Base-by-base conservation (phyloP, 2,113 vertebrate genomes). In the Boleophthalmus pectinirostris region DNA sequence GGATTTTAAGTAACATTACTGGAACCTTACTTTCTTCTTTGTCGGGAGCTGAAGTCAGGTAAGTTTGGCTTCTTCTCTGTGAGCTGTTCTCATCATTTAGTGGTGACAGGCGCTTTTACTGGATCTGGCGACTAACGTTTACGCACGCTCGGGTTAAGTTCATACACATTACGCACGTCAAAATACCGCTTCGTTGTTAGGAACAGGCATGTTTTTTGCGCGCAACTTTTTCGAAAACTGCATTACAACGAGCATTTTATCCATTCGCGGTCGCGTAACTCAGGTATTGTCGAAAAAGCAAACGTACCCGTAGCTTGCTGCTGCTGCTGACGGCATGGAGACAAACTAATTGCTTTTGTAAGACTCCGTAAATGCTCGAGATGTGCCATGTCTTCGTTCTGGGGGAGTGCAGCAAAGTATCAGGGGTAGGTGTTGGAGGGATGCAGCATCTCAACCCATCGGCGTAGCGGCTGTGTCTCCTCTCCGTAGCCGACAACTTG, bases 11-110 rank as follows among this genome's bases (percentile, higher is more conserved):
- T 94, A 93, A 94, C 91, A 91, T 91, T 85, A 81, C 94, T 93
- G 93, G 94, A 93, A 94, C 90, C 94, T 94, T 95, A 95, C 94
- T 95, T 95, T 94, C 94, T 95, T 94, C 95, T 95, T 95, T 93
- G 90, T 93, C 93, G 85, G 95, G 95, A 95, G 94, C 94, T 94
- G 93, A 94, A 93, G 95, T 95, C 96, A 98, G 97, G 97, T 99
- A 98, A 99, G 97, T 99, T 98, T 95, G 94, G 93, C 92, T 95
- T 93, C 84, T 93, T 94, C 91, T 95, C 89, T 89, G 84, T 79
- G 73, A 87, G 84, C 88, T 88, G 84, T 91, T 93, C 91, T 67
- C 91, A 89, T 92, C 90, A 78, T 91, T 91, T 89, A 94, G 93
- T 92, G 93, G 91, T 94, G 93, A 91, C 93, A 93, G 94, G 93